phyloP scores from a whole-genome alignment of 2,888 invertebrate genomes.

The Idaea dimidiata region DNA sequence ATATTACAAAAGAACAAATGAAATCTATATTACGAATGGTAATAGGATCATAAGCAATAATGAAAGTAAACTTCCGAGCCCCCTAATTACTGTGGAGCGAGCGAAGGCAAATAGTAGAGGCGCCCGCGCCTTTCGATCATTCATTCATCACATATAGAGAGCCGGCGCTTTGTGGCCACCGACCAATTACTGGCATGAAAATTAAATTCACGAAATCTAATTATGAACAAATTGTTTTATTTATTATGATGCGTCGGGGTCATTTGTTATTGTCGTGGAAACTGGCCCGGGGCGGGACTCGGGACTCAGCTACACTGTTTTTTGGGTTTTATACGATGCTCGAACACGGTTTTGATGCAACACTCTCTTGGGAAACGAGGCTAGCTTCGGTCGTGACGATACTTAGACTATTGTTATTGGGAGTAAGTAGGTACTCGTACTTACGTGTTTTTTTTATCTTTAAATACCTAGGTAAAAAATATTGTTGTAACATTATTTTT shows the following conservation, averaged over 20 bases:
- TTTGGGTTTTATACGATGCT: conserved; percentile 17
- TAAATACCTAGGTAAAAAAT: no score
- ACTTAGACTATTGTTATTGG: background rate
- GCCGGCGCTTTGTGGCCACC: conserved; percentile 74
- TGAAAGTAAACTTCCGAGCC: conserved; percentile 77
- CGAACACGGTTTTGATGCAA: conserved; percentile 12
- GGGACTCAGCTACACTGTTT: conserved; percentile 31
- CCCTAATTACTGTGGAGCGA: conserved; percentile 68
- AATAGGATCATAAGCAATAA: conserved; percentile 72
- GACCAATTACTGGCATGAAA: conserved; percentile 81
- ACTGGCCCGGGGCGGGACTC: conserved; percentile 66
- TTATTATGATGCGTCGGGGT: conserved; percentile 80
- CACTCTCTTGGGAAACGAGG: background rate
- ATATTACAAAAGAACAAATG: conserved; percentile 43
- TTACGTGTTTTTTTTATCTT: background rate
- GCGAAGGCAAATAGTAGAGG: conserved; percentile 69
- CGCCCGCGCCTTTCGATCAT: conserved; percentile 73
- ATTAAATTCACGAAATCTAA: conserved; percentile 82
- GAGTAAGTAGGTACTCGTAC: background rate
- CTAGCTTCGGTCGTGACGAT: background rate
- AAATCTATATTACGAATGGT: conserved; percentile 74
- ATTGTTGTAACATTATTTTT: no score
- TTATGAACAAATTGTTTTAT: conserved; percentile 82
- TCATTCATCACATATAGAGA: conserved; percentile 75
- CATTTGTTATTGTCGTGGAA: conserved; percentile 75